Conservation (phyloP, 2,113 vertebrate genomes). For the Cyprinodon brontotheroides region DNA sequence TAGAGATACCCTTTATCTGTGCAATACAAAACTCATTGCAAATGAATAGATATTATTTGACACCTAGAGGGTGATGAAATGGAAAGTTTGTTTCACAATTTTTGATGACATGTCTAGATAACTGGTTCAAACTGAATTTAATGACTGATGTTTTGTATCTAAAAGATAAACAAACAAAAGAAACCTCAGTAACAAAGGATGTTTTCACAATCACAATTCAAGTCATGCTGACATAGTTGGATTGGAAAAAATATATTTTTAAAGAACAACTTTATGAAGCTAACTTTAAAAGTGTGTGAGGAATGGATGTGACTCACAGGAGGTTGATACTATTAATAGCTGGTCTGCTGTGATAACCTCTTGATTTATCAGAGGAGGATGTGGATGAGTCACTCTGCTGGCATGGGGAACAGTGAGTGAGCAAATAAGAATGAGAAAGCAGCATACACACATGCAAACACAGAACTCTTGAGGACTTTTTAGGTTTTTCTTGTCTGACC, state of each 20-base stretch:
- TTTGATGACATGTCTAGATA: background rate
- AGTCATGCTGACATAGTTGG: slow-evolving; percentile 29
- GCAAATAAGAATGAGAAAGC: slow-evolving; percentile 32
- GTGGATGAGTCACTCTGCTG: slow-evolving; percentile 76
- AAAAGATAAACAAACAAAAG: background rate
- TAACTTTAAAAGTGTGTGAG: slow-evolving; percentile 63
- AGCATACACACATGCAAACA: background rate
- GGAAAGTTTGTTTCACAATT: background rate
- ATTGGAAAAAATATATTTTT: slow-evolving; percentile 37
- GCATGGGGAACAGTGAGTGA: slow-evolving; percentile 45
- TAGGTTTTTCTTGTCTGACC: slow-evolving; percentile 10
- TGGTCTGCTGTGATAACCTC: slow-evolving; percentile 67
- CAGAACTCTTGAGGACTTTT: background rate
- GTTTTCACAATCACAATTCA: slow-evolving; percentile 27
- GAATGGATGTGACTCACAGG: slow-evolving; percentile 64
- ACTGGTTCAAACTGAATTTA: background rate
- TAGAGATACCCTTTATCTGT: background rate
- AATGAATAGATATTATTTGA: background rate
- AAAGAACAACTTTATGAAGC: slow-evolving; percentile 38
- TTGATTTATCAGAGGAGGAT: slow-evolving; percentile 76
- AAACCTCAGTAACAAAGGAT: slow-evolving; percentile 9
- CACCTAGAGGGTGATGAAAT: background rate
- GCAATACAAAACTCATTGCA: background rate
- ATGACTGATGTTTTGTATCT: background rate
- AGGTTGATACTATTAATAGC: slow-evolving; percentile 75